Evolutionary conservation across 2,113 vertebrate species (phyloP).

Genomic region (Urocolius indicus): DNA sequence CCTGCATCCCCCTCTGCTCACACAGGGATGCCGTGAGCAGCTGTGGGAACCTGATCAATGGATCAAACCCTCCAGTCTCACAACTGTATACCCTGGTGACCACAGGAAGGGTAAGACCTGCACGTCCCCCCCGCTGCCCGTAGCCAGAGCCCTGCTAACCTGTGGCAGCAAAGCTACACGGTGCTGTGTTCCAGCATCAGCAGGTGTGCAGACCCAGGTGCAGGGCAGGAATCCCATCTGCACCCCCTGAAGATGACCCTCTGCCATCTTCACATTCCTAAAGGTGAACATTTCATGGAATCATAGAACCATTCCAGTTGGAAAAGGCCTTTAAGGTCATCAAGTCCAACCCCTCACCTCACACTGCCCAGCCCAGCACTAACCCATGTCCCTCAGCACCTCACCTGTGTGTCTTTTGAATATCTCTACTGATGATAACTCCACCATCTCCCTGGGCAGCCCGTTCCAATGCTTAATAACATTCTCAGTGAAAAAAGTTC

Average conservation of each 20-base stretch:
- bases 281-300: background rate
- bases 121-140: background rate
- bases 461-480: too few relatives aligned
- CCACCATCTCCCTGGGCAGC: too few relatives aligned
- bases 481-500: too few relatives aligned
- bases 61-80: background rate
- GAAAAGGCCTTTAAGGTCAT: too few relatives aligned
- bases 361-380: too few relatives aligned
- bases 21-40: background rate
- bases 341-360: too few relatives aligned
- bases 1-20: background rate
- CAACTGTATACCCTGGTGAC: background rate
- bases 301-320: too few relatives aligned
- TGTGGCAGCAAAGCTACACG: background rate
- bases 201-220: accelerated
- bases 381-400: too few relatives aligned
- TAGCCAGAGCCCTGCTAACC: background rate
- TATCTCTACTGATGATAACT: too few relatives aligned
- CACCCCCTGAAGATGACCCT: background rate
- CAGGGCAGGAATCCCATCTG: background rate
- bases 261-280: background rate
- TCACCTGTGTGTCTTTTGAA: too few relatives aligned
- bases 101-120: background rate
- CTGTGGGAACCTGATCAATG: background rate
- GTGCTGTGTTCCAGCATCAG: background rate